phyloP scores from a whole-genome alignment of 2,797 vertebrate species.

The Carcharodon carcharias region DNA sequence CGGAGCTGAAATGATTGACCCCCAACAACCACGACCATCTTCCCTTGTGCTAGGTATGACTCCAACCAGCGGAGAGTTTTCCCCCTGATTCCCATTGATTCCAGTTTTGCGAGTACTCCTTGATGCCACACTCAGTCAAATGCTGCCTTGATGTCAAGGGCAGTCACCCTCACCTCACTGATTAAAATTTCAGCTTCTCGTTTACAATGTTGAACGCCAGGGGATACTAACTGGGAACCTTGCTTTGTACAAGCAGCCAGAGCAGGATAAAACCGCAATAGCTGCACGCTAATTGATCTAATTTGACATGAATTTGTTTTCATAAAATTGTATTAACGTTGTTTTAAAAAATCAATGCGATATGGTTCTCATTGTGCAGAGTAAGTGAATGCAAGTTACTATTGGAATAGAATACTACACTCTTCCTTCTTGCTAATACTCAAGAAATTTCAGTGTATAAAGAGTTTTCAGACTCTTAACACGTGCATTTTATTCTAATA shows the following conservation, averaged over 20 bases:
- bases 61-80: too few relatives aligned
- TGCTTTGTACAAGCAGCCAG: too few relatives aligned
- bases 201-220: background rate
- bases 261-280: background rate
- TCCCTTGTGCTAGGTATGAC: too few relatives aligned
- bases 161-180: too few relatives aligned
- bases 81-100: too few relatives aligned
- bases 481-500: background rate
- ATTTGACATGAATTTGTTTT: background rate
- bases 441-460: background rate
- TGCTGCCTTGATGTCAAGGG: too few relatives aligned
- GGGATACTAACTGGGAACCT: background rate
- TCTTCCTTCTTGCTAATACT: too few relatives aligned
- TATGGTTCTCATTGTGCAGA: background rate
- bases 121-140: too few relatives aligned
- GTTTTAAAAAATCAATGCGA: too few relatives aligned
- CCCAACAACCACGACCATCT: too few relatives aligned
- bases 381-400: background rate
- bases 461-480: background rate
- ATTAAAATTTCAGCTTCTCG: background rate
- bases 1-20: too few relatives aligned
- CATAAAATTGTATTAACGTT: background rate
- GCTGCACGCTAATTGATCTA: background rate
- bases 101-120: too few relatives aligned
- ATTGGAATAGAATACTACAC: background rate